These are phyloP conservation scores for Momotus momota DNA, from an alignment of 2,797 vertebrate species.

Conservation along the genomic window DNA sequence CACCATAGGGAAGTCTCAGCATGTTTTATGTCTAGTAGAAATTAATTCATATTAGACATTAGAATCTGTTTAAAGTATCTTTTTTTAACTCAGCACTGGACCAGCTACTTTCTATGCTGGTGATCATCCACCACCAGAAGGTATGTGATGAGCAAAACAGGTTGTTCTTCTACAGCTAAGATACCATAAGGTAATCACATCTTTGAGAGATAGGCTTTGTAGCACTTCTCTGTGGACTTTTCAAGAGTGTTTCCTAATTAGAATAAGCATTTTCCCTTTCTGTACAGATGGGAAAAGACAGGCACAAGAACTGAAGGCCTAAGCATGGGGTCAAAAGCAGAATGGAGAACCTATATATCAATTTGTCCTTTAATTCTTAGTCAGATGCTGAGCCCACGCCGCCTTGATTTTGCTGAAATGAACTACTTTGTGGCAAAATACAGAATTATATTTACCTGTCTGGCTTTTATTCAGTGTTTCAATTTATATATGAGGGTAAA, in stretches of 20 bases:
- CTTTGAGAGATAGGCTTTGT: neutral
- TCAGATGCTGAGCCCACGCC: neutral
- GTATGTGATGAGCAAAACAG: neutral
- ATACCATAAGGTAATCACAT: neutral
- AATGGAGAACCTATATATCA: neutral
- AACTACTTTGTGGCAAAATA: neutral
- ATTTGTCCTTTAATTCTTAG: neutral
- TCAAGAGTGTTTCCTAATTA: neutral
- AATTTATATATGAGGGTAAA: neutral
- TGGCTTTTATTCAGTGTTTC: neutral
- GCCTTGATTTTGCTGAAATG: neutral
- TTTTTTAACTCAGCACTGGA: neutral
- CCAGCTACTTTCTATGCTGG: neutral
- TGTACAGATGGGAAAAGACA: neutral
- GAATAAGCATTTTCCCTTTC: neutral
- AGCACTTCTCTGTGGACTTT: neutral
- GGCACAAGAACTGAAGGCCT: neutral
- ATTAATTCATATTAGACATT: too few species aligned
- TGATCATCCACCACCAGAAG: neutral
- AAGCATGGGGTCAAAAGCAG: neutral
- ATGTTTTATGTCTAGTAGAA: neutral
- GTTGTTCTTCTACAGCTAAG: neutral
- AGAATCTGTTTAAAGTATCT: too few species aligned
- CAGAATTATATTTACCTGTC: neutral
- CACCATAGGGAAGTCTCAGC: neutral